These are phyloP conservation scores for Leptinotarsa juncta DNA, from an alignment of 2,888 invertebrate genomes.

Conservation along the genomic window DNA sequence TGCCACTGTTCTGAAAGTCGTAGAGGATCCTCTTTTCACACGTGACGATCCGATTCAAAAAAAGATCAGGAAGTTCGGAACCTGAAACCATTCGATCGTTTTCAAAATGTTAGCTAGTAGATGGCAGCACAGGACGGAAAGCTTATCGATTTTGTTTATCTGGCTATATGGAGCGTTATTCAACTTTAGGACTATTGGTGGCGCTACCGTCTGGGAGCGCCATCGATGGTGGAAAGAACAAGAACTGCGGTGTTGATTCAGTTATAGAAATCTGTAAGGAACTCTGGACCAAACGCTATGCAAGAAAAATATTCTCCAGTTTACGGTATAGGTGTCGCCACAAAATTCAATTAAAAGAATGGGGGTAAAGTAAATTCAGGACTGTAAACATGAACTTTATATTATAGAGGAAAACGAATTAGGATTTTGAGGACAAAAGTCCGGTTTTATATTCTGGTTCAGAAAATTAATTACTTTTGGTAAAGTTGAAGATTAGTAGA, in stretches of 20 bases:
- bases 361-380: too few relatives aligned
- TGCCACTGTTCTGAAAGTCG: too few relatives aligned
- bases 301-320: too few relatives aligned
- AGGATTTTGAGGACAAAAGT: too few relatives aligned
- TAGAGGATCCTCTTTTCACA: too few relatives aligned
- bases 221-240: not conserved
- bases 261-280: conserved; percentile 12
- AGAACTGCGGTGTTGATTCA: conserved; percentile 14
- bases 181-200: not conserved
- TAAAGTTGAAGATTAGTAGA: too few relatives aligned
- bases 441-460: too few relatives aligned
- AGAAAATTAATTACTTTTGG: too few relatives aligned
- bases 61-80: not conserved
- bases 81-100: not conserved
- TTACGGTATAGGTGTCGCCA: not conserved
- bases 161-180: not conserved
- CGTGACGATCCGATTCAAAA: too few relatives aligned
- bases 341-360: not conserved
- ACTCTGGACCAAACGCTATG: not conserved
- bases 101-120: not conserved
- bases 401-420: too few relatives aligned
- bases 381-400: too few relatives aligned
- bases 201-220: not conserved
- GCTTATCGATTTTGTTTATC: conserved; percentile 5
- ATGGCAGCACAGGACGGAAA: not conserved